Evolutionary conservation across 2,888 invertebrate genomes (phyloP).

Genomic region (Lasius fuliginosus): DNA sequence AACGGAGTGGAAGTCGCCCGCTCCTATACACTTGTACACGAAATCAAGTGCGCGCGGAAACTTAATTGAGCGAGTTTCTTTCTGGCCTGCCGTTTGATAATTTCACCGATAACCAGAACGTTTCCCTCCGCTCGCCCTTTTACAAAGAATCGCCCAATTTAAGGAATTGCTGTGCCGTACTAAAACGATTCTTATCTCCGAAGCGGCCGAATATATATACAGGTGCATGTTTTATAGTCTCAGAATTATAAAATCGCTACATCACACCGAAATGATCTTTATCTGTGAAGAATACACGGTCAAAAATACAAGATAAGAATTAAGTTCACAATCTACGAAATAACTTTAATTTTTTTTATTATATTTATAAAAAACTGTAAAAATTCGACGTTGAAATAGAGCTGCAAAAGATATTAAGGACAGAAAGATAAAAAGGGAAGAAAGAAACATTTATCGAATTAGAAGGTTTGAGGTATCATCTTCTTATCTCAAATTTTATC

Average conservation of each 20-base stretch:
- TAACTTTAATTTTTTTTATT: not conserved
- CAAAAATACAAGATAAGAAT: not conserved
- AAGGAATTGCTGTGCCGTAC: slow-evolving; percentile 27
- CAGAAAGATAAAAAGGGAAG: not conserved
- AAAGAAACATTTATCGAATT: not conserved
- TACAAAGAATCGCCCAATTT: slow-evolving; percentile 29
- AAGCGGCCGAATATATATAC: slow-evolving; percentile 16
- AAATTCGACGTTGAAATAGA: not conserved
- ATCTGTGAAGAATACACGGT: not conserved
- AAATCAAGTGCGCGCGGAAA: slow-evolving; percentile 40
- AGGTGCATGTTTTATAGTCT: slow-evolving; percentile 15
- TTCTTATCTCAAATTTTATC: slow-evolving; percentile 15
- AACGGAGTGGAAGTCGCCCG: slow-evolving; percentile 40
- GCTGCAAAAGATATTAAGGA: not conserved
- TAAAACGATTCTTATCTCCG: slow-evolving; percentile 41
- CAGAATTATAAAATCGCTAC: not conserved
- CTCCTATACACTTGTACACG: not conserved
- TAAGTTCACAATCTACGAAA: not conserved
- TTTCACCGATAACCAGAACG: slow-evolving; percentile 37
- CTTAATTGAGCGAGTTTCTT: slow-evolving; percentile 47
- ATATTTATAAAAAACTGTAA: not conserved
- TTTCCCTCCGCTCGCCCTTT: slow-evolving; percentile 3
- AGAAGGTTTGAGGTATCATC: not conserved
- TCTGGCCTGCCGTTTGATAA: slow-evolving; percentile 36
- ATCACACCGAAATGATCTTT: slow-evolving; percentile 33